Conservation (phyloP, 2,797 vertebrate genomes). For the Acanthis flammea region DNA sequence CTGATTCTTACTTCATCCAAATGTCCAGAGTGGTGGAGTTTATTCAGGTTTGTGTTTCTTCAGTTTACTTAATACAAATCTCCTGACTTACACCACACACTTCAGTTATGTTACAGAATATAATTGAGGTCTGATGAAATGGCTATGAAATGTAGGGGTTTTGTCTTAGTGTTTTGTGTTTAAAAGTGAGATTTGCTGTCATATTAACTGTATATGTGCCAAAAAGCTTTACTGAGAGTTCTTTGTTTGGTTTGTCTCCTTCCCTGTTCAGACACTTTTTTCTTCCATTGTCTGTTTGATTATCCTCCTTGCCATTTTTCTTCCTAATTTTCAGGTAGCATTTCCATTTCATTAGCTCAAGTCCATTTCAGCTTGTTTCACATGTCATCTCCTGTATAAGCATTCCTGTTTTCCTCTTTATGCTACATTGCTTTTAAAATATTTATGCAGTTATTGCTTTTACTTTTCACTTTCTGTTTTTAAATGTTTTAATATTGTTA, state of each 20-base stretch:
- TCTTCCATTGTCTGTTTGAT: neutral
- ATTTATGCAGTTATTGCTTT: neutral
- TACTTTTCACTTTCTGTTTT: neutral
- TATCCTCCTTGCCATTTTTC: constrained; percentile 25
- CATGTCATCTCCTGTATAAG: constrained; percentile 19
- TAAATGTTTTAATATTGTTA: neutral
- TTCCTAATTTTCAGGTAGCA: neutral
- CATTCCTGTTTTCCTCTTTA: neutral
- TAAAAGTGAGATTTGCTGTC: neutral
- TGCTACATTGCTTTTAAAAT: neutral
- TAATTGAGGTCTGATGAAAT: neutral
- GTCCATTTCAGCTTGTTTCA: neutral
- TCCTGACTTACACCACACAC: neutral
- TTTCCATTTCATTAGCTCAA: constrained; percentile 30
- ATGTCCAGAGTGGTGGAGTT: neutral
- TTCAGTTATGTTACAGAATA: neutral
- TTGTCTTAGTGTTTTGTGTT: neutral
- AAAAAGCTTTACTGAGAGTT: neutral
- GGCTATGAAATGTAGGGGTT: neutral
- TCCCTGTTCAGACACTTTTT: neutral
- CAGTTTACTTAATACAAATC: neutral
- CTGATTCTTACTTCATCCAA: neutral
- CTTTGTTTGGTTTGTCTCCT: neutral
- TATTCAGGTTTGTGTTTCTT: neutral
- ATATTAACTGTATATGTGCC: neutral